Evolutionary conservation across 2,888 invertebrate genomes (phyloP).

Genomic region (Rotaria magnacalcarata): DNA sequence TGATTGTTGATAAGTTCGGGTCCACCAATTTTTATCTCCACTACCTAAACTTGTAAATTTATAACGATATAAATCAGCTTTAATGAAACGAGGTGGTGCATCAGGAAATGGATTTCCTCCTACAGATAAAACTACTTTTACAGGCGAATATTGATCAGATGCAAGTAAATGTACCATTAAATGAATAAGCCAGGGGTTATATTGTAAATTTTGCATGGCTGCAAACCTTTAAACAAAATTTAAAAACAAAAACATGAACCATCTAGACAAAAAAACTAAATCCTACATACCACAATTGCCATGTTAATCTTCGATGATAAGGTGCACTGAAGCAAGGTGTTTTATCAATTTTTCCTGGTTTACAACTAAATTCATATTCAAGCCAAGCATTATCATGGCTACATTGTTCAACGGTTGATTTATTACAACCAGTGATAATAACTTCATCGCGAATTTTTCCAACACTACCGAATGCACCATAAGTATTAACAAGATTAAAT

Average conservation of each 20-base stretch:
- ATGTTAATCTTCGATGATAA: constrained; percentile 60
- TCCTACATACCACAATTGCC: constrained; percentile 59
- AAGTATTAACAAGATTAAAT: constrained; percentile 60
- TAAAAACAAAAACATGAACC: background rate
- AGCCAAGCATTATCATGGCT: constrained; percentile 53
- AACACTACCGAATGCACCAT: constrained; percentile 61
- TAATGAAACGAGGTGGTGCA: constrained; percentile 28
- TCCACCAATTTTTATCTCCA: constrained; percentile 36
- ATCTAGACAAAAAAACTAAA: background rate
- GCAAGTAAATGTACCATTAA: constrained; percentile 56
- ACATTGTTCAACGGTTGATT: constrained; percentile 51
- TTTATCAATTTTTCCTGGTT: constrained; percentile 57
- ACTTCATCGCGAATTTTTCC: constrained; percentile 54
- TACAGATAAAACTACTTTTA: constrained; percentile 23
- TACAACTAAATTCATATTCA: constrained; percentile 61
- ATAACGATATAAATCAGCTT: constrained; percentile 44
- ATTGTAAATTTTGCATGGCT: constrained; percentile 54
- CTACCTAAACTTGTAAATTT: constrained; percentile 2
- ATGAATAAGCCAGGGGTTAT: constrained; percentile 58
- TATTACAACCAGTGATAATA: constrained; percentile 58
- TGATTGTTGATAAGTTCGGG: constrained; percentile 4
- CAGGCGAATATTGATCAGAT: constrained; percentile 53
- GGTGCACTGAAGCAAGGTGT: constrained; percentile 60
- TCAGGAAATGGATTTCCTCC: constrained; percentile 34
- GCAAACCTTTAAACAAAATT: constrained; percentile 50